Evolutionary conservation across 2,113 vertebrate genomes (phyloP).

Genomic region (Paedocypris sp.): DNA sequence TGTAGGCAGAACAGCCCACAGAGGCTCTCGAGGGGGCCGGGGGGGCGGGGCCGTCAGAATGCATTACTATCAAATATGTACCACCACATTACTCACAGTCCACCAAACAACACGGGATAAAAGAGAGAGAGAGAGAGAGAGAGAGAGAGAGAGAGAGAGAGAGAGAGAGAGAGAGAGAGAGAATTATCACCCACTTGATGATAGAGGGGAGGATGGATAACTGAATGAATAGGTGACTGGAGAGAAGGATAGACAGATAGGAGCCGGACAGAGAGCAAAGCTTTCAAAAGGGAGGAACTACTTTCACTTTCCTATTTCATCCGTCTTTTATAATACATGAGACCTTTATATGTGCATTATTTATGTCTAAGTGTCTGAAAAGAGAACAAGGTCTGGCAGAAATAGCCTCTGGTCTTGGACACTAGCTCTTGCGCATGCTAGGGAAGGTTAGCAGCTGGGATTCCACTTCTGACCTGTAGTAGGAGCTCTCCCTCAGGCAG

Average conservation of each 20-base stretch:
- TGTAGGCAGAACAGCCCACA: slow-evolving; percentile 19
- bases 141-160: neutral
- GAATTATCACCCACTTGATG: too few species aligned
- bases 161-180: neutral
- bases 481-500: slow-evolving; percentile 55
- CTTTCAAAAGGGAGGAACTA: slow-evolving; percentile 5
- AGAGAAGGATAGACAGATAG: neutral
- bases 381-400: slow-evolving; percentile 3
- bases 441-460: too few species aligned
- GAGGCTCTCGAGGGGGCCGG: neutral
- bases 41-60: slow-evolving; percentile 13
- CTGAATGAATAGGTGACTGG: neutral
- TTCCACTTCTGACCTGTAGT: slow-evolving; percentile 47
- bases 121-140: neutral
- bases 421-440: too few species aligned
- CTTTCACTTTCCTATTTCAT: slow-evolving; percentile 23
- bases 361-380: slow-evolving; percentile 33
- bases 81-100: slow-evolving; percentile 7
- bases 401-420: slow-evolving; percentile 15
- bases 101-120: neutral
- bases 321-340: slow-evolving; percentile 37
- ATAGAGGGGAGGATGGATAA: neutral
- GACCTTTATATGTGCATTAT: slow-evolving; percentile 28
- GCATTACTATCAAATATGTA: slow-evolving; percentile 25
- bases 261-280: neutral